A percentile compares a stretch with the other conserved stretches of the same genome.
These are phyloP conservation scores for Tympanuchus pallidicinctus DNA, from an alignment of 2,113 vertebrate species.

Conservation along the genomic window DNA sequence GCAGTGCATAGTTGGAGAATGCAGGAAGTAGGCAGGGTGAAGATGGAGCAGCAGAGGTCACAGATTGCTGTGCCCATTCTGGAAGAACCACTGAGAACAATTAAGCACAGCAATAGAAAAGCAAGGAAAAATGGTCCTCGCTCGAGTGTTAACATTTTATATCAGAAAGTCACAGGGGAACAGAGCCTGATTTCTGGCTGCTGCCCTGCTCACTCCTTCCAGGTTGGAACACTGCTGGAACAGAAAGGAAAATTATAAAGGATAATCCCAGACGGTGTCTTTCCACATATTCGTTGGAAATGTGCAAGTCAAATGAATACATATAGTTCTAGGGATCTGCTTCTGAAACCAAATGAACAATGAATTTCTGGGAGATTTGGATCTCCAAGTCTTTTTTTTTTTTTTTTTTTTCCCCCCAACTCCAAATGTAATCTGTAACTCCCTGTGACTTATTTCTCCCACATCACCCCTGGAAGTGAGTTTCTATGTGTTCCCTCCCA, in stretches of 20 bases:
- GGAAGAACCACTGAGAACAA: neutral
- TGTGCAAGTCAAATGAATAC: neutral
- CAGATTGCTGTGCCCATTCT: neutral
- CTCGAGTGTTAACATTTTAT: neutral
- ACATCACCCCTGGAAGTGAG: neutral
- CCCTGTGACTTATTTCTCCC: neutral
- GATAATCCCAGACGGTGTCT: constrained; percentile 19
- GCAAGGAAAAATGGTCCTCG: neutral
- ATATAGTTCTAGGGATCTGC: neutral
- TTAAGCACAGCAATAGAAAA: neutral
- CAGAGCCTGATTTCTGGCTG: neutral
- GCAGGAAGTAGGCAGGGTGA: neutral
- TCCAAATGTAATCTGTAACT: neutral
- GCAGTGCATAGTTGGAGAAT: neutral
- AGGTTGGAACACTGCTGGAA: neutral
- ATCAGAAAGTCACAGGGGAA: neutral
- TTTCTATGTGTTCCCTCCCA: constrained; percentile 4
- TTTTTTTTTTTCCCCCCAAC: neutral
- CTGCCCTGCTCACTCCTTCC: neutral
- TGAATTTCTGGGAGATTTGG: neutral
- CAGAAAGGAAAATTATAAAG: constrained; percentile 21
- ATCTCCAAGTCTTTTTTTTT: neutral
- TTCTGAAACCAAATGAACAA: neutral
- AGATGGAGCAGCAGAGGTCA: constrained; percentile 5
- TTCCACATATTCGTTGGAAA: constrained; percentile 32